Evolutionary conservation across 2,888 invertebrate genomes (phyloP).

Genomic region (Notodonta ziczac): DNA sequence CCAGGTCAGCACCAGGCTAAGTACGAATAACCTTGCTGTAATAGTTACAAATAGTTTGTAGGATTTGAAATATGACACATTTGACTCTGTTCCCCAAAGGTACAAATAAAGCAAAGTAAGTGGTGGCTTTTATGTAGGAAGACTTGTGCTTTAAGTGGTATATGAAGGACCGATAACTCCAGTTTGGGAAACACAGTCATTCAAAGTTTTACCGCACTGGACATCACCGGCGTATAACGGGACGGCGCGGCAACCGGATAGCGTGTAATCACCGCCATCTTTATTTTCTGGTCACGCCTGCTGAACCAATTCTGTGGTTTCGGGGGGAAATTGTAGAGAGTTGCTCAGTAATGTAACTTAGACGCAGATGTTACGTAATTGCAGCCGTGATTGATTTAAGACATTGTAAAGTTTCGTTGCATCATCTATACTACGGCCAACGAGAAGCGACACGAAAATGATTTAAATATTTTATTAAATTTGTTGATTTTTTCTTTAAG

Average conservation of each 20-base stretch:
- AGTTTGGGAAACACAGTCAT: constrained; percentile 5
- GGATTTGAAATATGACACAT: no score
- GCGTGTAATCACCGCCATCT: constrained; percentile 55
- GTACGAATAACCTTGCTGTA: no score
- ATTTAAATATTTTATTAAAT: no score
- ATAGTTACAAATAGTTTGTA: no score
- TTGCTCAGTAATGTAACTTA: constrained; percentile 42
- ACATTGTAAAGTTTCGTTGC: background rate
- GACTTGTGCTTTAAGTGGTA: background rate
- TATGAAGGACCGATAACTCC: background rate
- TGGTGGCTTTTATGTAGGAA: background rate
- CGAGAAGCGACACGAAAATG: no score
- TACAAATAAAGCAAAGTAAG: no score
- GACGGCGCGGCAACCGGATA: constrained; percentile 53
- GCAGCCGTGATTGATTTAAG: background rate
- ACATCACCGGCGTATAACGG: constrained; percentile 31
- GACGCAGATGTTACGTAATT: constrained; percentile 43
- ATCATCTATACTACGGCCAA: no score
- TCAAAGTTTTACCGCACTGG: constrained; percentile 27
- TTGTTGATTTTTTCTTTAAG: no score
- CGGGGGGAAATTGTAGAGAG: constrained; percentile 38
- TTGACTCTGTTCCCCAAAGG: no score
- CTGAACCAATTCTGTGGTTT: constrained; percentile 60
- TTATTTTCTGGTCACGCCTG: constrained; percentile 58
- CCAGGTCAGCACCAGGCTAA: background rate